These are phyloP conservation scores for Timema cristinae DNA, from an alignment of 2,888 invertebrate species.

Conservation along the genomic window DNA sequence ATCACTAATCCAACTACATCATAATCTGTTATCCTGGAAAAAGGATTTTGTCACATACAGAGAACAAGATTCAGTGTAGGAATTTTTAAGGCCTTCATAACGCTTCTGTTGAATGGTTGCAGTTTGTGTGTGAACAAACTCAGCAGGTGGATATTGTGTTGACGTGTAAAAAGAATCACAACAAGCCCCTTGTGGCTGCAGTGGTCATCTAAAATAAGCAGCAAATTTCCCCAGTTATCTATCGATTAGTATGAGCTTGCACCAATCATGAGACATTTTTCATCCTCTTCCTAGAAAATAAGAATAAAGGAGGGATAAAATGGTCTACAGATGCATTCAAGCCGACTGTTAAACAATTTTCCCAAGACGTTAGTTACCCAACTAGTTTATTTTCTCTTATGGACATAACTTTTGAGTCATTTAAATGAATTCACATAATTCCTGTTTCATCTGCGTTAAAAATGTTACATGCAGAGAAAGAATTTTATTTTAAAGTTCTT, in stretches of 20 bases:
- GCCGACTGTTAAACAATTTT: slow-evolving; percentile 28
- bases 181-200: slow-evolving; percentile 33
- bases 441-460: slow-evolving; percentile 33
- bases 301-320: slow-evolving; percentile 31
- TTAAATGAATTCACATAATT: slow-evolving; percentile 27
- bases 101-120: no score
- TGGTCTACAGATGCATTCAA: slow-evolving; percentile 31
- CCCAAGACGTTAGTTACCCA: slow-evolving; percentile 32
- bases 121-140: no score
- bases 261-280: slow-evolving; percentile 30
- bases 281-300: slow-evolving; percentile 32
- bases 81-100: slow-evolving; percentile 30
- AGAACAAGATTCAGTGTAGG: slow-evolving; percentile 23
- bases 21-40: no score
- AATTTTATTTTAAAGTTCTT: slow-evolving; percentile 15
- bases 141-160: slow-evolving; percentile 34
- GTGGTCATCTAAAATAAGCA: slow-evolving; percentile 35
- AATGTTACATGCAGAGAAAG: slow-evolving; percentile 26
- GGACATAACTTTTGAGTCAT: slow-evolving; percentile 25
- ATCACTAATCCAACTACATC: slow-evolving; percentile 30
- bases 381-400: slow-evolving; percentile 32
- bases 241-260: slow-evolving; percentile 24
- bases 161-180: slow-evolving; percentile 33
- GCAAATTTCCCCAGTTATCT: slow-evolving; percentile 26
- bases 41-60: slow-evolving; percentile 27